phyloP scores from a whole-genome alignment of 2,888 invertebrate genomes.

The Tenthredo notha region DNA sequence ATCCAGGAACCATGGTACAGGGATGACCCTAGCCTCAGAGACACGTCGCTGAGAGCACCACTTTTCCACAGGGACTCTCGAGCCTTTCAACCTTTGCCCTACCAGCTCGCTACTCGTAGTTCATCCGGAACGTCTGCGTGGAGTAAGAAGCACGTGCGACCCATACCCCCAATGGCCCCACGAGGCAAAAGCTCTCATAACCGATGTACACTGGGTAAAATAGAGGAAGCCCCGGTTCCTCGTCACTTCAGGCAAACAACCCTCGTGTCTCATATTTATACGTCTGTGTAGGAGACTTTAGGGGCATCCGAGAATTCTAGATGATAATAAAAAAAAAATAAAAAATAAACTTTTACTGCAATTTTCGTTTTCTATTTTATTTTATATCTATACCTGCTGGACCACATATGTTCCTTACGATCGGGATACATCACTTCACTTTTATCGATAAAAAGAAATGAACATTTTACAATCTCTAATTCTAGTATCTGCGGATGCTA shows the following conservation, averaged over 20 bases:
- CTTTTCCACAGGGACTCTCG: slow-evolving; percentile 48
- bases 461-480: neutral
- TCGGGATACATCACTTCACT: neutral
- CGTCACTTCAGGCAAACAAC: slow-evolving; percentile 32
- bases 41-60: slow-evolving; percentile 47
- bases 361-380: neutral
- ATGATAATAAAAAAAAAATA: neutral
- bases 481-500: neutral
- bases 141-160: slow-evolving; percentile 46
- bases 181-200: slow-evolving; percentile 30
- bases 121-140: slow-evolving; percentile 40
- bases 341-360: neutral
- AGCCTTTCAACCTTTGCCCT: slow-evolving; percentile 43
- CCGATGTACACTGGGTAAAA: slow-evolving; percentile 37
- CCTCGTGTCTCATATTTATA: slow-evolving; percentile 2
- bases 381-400: neutral
- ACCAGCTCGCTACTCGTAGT: slow-evolving; percentile 22
- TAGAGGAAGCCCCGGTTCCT: slow-evolving; percentile 17
- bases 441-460: neutral
- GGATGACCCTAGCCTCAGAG: slow-evolving; percentile 39
- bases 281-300: neutral
- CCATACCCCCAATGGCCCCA: slow-evolving; percentile 35
- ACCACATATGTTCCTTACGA: neutral
- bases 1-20: neutral
- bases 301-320: neutral